A percentile compares a stretch with the other conserved stretches of the same genome.
These are phyloP conservation scores for Pterocles burchelli DNA, from an alignment of 2,113 vertebrate species.

Conservation along the genomic window DNA sequence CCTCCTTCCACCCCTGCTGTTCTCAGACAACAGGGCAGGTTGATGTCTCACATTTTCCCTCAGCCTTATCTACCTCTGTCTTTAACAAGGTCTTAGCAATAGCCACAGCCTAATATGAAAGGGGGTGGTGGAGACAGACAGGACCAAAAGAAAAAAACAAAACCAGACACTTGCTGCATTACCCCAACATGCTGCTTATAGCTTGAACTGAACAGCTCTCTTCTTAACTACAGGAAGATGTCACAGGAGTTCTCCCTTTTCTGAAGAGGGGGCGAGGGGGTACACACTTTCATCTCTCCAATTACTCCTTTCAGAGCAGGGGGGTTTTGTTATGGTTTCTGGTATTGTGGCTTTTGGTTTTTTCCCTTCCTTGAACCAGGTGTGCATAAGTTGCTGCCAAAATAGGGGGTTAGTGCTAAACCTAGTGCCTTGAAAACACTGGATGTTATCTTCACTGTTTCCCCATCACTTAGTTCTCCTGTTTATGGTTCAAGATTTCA, in stretches of 20 bases:
- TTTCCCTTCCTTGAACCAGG: neutral
- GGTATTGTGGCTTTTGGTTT: neutral
- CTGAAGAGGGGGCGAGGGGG: fast-evolving
- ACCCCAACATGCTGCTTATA: neutral
- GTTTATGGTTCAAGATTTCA: fast-evolving
- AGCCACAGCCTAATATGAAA: neutral
- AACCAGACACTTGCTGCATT: fast-evolving
- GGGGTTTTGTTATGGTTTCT: too few relatives aligned
- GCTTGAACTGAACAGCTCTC: neutral
- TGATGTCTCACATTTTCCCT: neutral
- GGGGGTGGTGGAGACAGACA: neutral
- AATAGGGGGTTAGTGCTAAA: neutral
- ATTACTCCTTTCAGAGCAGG: neutral
- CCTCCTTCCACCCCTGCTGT: neutral
- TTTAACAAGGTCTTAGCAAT: fast-evolving
- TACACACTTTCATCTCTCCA: neutral
- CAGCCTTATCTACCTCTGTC: neutral
- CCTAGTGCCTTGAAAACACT: neutral
- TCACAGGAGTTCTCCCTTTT: fast-evolving
- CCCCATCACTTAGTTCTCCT: neutral
- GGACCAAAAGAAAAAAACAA: neutral
- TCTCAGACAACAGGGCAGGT: neutral
- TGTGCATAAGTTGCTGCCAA: neutral
- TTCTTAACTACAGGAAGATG: neutral
- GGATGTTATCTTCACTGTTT: fast-evolving